Evolutionary conservation across 2,113 vertebrate genomes (phyloP).

Genomic region (Meles meles): DNA sequence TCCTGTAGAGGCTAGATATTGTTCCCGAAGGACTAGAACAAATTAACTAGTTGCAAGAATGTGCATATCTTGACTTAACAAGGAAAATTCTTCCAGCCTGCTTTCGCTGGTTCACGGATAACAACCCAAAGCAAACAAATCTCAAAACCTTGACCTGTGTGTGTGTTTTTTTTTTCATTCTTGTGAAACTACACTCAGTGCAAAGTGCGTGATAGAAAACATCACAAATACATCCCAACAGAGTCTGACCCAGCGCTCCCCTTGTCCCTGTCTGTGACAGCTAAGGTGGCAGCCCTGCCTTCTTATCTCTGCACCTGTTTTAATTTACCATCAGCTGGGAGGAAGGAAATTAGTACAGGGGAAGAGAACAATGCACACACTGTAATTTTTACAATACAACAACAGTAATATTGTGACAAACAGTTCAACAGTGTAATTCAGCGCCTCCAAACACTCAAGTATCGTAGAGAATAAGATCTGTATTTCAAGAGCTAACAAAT

Average conservation of each 20-base stretch:
- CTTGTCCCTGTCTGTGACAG: neutral
- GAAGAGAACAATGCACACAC: constrained; percentile 28
- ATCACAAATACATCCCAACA: accelerated
- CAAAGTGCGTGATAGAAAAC: neutral
- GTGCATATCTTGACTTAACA: too few relatives aligned
- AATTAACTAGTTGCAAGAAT: neutral
- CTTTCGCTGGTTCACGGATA: neutral
- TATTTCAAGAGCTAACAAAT: neutral
- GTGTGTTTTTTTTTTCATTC: neutral
- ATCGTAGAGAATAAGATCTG: neutral
- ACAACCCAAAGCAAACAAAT: neutral
- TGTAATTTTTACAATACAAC: constrained; percentile 61
- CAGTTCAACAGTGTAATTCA: constrained; percentile 7
- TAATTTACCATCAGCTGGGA: constrained; percentile 24
- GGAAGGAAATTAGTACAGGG: neutral
- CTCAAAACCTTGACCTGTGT: neutral
- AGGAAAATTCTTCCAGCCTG: neutral
- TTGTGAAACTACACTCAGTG: neutral
- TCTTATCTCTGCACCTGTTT: neutral
- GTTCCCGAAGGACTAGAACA: neutral
- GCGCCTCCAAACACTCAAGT: constrained; percentile 24
- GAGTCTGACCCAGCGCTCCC: neutral
- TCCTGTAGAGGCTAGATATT: neutral
- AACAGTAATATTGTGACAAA: constrained; percentile 74
- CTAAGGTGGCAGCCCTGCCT: neutral